These are phyloP conservation scores for Aleiodes sp. DNA, from an alignment of 1,140 invertebrate species.

Conservation along the genomic window DNA sequence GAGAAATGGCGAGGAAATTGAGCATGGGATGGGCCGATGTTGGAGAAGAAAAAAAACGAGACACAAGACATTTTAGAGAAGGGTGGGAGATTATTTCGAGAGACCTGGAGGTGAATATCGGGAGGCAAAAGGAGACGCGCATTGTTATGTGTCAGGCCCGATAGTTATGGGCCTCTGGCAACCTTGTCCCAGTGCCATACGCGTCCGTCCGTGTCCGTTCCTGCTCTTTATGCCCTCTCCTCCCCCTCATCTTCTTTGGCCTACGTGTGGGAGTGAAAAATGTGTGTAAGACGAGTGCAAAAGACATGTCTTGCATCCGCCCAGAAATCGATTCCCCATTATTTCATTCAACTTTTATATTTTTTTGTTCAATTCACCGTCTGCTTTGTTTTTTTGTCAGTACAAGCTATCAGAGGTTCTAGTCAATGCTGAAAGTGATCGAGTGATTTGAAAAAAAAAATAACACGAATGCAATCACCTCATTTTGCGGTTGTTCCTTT, in stretches of 20 bases:
- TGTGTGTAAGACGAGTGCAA: too few species aligned
- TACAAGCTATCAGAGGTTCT: too few species aligned
- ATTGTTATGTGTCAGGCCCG: conserved; percentile 59
- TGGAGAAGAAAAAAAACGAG: not conserved
- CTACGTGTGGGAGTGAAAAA: conserved; percentile 37
- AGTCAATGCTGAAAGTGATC: too few species aligned
- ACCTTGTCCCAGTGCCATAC: conserved; percentile 64
- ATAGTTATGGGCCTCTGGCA: conserved; percentile 62
- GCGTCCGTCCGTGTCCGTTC: conserved; percentile 30
- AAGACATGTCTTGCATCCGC: too few species aligned
- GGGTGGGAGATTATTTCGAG: conserved; percentile 6
- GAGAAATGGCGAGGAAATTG: not conserved
- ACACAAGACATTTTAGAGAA: too few species aligned
- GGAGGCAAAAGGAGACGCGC: conserved; percentile 40
- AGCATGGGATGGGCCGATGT: not conserved
- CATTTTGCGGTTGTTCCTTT: too few species aligned
- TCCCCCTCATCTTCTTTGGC: conserved; percentile 29
- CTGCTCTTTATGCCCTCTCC: conserved; percentile 29
- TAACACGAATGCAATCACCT: too few species aligned
- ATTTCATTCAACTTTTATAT: not conserved
- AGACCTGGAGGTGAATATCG: not conserved
- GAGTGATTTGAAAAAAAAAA: too few species aligned
- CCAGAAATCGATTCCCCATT: conserved; percentile 20
- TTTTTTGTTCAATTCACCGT: too few species aligned
- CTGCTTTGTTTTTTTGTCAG: too few species aligned